phyloP scores from a whole-genome alignment of 2,113 vertebrate genomes.

The Melanocharis versteri region DNA sequence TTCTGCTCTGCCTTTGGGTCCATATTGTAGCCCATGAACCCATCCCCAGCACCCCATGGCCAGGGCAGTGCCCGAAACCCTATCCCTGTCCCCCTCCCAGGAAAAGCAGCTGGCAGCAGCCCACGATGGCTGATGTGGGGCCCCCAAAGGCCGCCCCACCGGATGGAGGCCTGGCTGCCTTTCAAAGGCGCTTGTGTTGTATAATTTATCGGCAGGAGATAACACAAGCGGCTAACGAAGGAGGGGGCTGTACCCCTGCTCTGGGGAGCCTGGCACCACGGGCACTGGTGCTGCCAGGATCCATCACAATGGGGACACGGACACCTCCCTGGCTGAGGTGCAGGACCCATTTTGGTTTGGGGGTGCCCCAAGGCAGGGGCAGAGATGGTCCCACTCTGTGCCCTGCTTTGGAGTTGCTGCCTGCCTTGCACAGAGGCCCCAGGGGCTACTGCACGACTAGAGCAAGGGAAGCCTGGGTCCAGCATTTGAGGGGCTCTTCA shows the following conservation, averaged over 20 bases:
- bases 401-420: neutral
- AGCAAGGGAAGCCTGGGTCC: neutral
- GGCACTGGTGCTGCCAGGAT: neutral
- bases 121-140: neutral
- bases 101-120: neutral
- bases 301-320: fast-evolving
- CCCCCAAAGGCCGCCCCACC: neutral
- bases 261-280: fast-evolving
- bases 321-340: fast-evolving
- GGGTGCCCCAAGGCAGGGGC: neutral
- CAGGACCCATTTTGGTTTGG: neutral
- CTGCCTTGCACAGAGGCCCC: neutral
- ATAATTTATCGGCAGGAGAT: slow-evolving; percentile 26
- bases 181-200: slow-evolving; percentile 28
- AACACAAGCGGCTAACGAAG: neutral
- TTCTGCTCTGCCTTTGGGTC: neutral
- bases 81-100: neutral
- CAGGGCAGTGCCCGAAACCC: fast-evolving
- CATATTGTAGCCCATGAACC: neutral
- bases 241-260: neutral
- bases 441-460: fast-evolving
- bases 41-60: neutral
- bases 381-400: neutral
- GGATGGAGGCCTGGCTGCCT: neutral
- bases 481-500: neutral